Evolutionary conservation across 2,888 invertebrate genomes (phyloP), one percentile per base, ranked within the genome.

Genomic region (Drosophila pseudotakahashii): DNA sequence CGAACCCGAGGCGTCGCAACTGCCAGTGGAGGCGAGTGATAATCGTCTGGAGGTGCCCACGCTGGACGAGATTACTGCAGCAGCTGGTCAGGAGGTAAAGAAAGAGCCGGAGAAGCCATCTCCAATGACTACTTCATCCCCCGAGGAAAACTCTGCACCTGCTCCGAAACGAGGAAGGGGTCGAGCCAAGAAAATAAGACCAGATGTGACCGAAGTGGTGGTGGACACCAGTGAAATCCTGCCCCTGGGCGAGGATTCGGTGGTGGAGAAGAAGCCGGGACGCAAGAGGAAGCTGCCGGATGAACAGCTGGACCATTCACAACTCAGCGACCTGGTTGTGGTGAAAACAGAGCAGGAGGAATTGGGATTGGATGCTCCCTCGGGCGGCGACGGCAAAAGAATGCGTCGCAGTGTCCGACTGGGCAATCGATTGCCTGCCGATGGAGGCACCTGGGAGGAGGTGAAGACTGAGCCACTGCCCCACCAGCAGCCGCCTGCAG

Each of bases 401-500:
- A 91, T 86, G 75, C 79, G 91, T 7, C 89, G 92, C 34, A 91
- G 92, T 51, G 91, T 90, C 16, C 89, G 92, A 2, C 66, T 91
- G 57, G 91, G 90, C 37, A 91, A 90, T 73, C 89, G 91, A 1
- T 77, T 86, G 42, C 54, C 60, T 55, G 60, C 83, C 79, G 71
- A 71, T 9, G 60, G 48, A 1, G 9, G 14, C 14, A 7, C 32
- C 14, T 52, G 71, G 44, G 88, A 88, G 37, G 89, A 89, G 41
- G 68, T 81, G 0, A 90, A 90, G 61, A 47, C 64, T 0, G 90
- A 90, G 60, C 64, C 76, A 3, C 19, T 58, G 51, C n/a, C 44
- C 7, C n/a, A 37, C 4, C 36, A 55, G 45, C 23, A 41, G 11
- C n/a, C 54, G 57, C 30, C 32, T 39, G 41, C 34, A 7, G 83